These are phyloP conservation scores for Drosophila yooni DNA, from an alignment of 2,888 invertebrate genomes.

Conservation along the genomic window DNA sequence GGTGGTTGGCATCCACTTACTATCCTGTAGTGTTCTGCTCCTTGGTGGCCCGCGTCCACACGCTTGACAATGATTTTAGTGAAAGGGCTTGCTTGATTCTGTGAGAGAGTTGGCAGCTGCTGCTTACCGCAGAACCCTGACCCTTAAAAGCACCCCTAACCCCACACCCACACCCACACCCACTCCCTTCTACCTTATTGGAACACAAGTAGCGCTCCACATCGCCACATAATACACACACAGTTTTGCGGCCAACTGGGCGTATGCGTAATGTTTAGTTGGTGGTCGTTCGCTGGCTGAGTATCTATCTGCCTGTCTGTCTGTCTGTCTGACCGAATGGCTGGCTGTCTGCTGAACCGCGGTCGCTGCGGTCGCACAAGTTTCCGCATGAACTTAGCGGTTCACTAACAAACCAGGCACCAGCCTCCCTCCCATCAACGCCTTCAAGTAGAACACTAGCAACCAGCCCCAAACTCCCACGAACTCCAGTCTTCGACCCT, in stretches of 20 bases:
- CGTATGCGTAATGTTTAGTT: conserved; percentile 67
- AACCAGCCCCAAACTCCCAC: not conserved
- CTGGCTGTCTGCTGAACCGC: conserved; percentile 24
- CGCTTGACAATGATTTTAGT: conserved; percentile 71
- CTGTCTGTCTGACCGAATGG: conserved; percentile 5
- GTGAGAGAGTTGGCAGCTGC: conserved; percentile 73
- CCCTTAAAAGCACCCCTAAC: not conserved
- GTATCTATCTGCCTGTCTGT: conserved; percentile 2
- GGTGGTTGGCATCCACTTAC: not conserved
- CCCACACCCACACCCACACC: conserved; percentile 1
- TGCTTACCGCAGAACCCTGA: conserved; percentile 38
- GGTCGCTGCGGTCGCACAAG: conserved; percentile 74
- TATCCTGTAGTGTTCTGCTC: not conserved
- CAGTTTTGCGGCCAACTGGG: conserved; percentile 53
- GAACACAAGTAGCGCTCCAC: conserved; percentile 10
- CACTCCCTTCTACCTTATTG: not conserved
- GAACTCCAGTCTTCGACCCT: conserved; percentile 5
- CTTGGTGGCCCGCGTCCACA: conserved; percentile 5
- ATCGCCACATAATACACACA: conserved; percentile 56
- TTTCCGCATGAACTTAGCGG: conserved; percentile 68
- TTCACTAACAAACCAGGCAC: conserved; percentile 37
- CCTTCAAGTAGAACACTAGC: not conserved
- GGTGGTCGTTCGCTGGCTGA: conserved; percentile 32
- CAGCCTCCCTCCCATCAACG: not conserved
- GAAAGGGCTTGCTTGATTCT: conserved; percentile 60